Base-by-base conservation (phyloP, 2,797 vertebrate species). In the Liparis tanakae region DNA sequence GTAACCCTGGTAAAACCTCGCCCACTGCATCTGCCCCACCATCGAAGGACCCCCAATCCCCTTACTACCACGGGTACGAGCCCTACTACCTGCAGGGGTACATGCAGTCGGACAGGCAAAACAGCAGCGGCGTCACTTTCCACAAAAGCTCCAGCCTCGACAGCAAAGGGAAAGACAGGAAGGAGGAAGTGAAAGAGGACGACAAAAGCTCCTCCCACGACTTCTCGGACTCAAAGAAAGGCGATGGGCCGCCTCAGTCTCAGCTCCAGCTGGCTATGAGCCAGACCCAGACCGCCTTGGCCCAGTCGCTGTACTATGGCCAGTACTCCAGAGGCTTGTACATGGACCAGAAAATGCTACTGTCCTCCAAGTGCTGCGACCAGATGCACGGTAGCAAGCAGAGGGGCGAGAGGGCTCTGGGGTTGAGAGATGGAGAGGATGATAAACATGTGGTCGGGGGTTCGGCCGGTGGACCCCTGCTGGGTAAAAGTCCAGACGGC, bases 291-390 rank as follows among this genome's bases (percentile, higher is more conserved):
- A 98, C 98, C 12, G 97, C 98, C 70, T 94, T 99, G 89, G 97
- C 97, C 72, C 98, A 99, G 94, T 99, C 98, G 20, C 94, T 99
- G 85, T 99, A 98, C 89, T 99, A 99, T 0, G 98, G 98, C 81
- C 98, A 99, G 84, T 99, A 99, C 84, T 96, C 97, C 51, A 96
- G 98, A 36, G 96, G 97, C 72, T 95, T 98, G n/a, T 97, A 98
- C 76, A 95, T 98, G 95, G 97, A 99, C 93, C 98, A 98, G 92
- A 99, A 99, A 86, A 95, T 98, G 25, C 89, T 99, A 85, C 94
- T 99, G 92, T 94, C 95, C 43, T 96, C 96, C 71, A 97, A 96
- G 79, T 98, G 97, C 84, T 98, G 97, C 56, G 98, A 99, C 77
- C 96, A 97, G 84, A 94, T 94, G 75, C 95, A 96, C 70, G 65